Evolutionary conservation across 1,140 invertebrate species (phyloP), one percentile per base, ranked within the genome.

Genomic region (Cydia amplana): DNA sequence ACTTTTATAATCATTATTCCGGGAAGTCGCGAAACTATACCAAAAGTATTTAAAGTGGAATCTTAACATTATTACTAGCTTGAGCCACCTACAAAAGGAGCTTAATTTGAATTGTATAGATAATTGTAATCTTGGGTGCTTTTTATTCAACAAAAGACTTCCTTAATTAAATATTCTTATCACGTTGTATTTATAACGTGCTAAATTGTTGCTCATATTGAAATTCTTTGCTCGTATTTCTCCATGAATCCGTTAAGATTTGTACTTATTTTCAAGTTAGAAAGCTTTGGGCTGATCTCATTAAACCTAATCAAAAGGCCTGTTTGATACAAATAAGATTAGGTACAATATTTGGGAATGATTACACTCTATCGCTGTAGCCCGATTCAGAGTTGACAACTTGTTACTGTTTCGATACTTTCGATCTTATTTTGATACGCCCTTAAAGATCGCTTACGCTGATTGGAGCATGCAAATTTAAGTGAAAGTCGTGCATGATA

Each of bases 101-200:
- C 20, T 23, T 60, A 23, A 60, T 60, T n/a, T 60, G 20, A 23
- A 23, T 60, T 60, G 55, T 0, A 60, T 10, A 60, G 55, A 60
- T 60, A 60, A 60, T 60, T 60, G 55, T 60, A 60, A 60, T 60
- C 55, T 23, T 23, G 55, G 20, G 18, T 60, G 20, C 20, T 23
- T 23, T 60, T 60, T 60, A 20, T 23, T 60, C 16, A n/a, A 60
- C 55, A 60, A 60, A 60, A 60, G 55, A 23, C 18, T 60, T 1
- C 43, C n/a, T 60, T 60, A 23, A 60, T 60, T 60, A 60, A 60
- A 60, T 60, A 60, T 60, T 60, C 55, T 60, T 60, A 23, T 60
- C 55, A 60, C 55, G 55, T 60, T 23, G 20, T 60, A 23, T 60
- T 60, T 60, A 60, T 12, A 23, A 23, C 55, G 55, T 23, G n/a